Evolutionary conservation across 2,113 vertebrate species (phyloP), one percentile per base, ranked within the genome.

Genomic region (Gyps fulvus): DNA sequence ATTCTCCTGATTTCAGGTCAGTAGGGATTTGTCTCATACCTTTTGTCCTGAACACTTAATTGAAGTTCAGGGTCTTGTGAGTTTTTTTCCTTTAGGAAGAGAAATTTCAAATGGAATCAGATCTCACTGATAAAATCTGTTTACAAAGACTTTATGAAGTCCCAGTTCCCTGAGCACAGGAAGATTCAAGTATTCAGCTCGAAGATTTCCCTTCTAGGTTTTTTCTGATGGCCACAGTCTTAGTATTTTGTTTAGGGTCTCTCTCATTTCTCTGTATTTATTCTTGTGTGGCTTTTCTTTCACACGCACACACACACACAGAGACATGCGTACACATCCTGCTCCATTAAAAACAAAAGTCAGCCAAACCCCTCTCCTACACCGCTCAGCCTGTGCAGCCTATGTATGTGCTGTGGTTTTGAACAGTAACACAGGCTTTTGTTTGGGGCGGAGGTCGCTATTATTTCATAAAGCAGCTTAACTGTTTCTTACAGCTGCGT

Each of bases 391-490:
- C 54, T 70, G 74, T 0, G 2, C 43, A 72, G 67, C 23, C 43
- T 50, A 2, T 16, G 31, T n/a, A 8, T 20, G 18, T 31, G 25
- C 63, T 40, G 40, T 29, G 62, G 76, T n/a, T 94, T 95, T 42
- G 66, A 91, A 72, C 27, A 84, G 69, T 11, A 77, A 23, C 9
- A 22, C 16, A 13, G 5, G 67, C 55, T 94, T 88, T 94, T 93
- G 42, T 74, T 3, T 95, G 88, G 80, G 78, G 79, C 22, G 88
- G 71, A 96, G 83, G 85, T 93, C 6, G 0, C 38, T 90, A 78
- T 86, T 77, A 86, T 58, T 96, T 77, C 74, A 58, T 70, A 86
- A 83, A 96, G 67, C 80, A 80, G 67, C 89, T 88, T 90, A 92
- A 86, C 79, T 86, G 79, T 55, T 92, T 87, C 88, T 94, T 90